These are phyloP conservation scores for Tachina fera DNA, from an alignment of 2,888 invertebrate species.

Conservation along the genomic window DNA sequence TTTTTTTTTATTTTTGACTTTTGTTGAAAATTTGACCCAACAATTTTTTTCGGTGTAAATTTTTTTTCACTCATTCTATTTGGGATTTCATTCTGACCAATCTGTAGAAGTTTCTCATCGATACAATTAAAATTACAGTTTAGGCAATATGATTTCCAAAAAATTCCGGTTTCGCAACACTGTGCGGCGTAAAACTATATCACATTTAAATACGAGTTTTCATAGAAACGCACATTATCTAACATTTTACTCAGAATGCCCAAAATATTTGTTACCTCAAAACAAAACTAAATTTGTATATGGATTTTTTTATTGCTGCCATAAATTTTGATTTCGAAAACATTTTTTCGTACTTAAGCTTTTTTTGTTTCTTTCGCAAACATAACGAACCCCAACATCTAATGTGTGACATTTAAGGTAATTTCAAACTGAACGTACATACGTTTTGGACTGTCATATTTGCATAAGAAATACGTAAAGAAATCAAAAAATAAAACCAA, in stretches of 20 bases:
- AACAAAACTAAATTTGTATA: not conserved
- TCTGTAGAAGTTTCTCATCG: no score
- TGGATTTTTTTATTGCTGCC: conserved; percentile 40
- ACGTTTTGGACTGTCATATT: conserved; percentile 57
- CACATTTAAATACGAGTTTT: not conserved
- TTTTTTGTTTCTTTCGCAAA: not conserved
- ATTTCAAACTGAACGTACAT: not conserved
- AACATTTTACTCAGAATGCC: conserved; percentile 16
- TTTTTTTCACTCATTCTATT: no score
- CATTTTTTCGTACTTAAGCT: conserved; percentile 14
- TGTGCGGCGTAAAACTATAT: no score
- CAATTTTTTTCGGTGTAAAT: no score
- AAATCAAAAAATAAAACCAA: conserved; percentile 49
- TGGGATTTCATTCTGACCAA: no score
- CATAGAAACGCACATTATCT: conserved; percentile 27
- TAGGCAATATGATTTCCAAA: no score
- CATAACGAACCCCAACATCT: conserved; percentile 21
- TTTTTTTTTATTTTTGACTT: no score
- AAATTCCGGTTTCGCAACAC: no score
- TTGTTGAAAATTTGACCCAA: no score
- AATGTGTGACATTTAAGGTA: conserved; percentile 21
- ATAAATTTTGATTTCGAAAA: conserved; percentile 51
- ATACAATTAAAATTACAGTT: no score
- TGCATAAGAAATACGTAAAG: conserved; percentile 69
- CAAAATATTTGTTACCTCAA: conserved; percentile 27